Evolutionary conservation across 2,888 invertebrate genomes (phyloP).

Genomic region (Ecliptopera silaceata): DNA sequence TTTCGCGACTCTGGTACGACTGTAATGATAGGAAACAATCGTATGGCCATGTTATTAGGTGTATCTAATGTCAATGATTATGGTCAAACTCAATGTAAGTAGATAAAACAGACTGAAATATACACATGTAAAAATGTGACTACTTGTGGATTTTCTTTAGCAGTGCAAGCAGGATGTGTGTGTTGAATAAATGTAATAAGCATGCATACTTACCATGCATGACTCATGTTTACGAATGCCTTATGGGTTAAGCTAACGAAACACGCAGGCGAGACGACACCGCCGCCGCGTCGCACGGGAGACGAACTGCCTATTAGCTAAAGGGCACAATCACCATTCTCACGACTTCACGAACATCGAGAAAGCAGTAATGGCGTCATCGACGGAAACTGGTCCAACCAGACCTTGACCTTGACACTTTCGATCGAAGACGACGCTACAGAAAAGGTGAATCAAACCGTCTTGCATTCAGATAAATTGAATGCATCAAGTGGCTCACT

Average conservation of each 20-base stretch:
- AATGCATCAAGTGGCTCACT: conserved; percentile 3
- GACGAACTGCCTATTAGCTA: background rate
- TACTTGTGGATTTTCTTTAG: background rate
- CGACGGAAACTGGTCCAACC: conserved; percentile 8
- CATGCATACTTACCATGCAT: background rate
- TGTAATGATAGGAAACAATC: conserved; percentile 14
- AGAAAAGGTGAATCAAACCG: conserved; percentile 6
- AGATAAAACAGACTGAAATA: background rate
- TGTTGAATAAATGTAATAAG: background rate
- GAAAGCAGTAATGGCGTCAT: conserved; percentile 2
- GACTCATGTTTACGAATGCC: background rate
- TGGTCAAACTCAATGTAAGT: too few species aligned
- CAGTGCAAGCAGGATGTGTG: background rate
- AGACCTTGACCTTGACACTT: conserved; percentile 15
- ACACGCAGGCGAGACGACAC: background rate
- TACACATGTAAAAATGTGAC: too few species aligned
- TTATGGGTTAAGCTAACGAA: background rate
- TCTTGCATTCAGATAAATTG: background rate
- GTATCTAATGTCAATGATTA: background rate
- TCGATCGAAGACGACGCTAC: conserved; percentile 1
- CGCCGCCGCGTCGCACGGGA: background rate
- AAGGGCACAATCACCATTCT: background rate
- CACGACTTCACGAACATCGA: background rate
- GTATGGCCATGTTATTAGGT: background rate
- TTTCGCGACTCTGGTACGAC: conserved; percentile 21